A percentile compares a stretch with the other conserved stretches of the same genome.
Conservation (phyloP, 2,888 invertebrate genomes). For the Epistrophella euchroma region DNA sequence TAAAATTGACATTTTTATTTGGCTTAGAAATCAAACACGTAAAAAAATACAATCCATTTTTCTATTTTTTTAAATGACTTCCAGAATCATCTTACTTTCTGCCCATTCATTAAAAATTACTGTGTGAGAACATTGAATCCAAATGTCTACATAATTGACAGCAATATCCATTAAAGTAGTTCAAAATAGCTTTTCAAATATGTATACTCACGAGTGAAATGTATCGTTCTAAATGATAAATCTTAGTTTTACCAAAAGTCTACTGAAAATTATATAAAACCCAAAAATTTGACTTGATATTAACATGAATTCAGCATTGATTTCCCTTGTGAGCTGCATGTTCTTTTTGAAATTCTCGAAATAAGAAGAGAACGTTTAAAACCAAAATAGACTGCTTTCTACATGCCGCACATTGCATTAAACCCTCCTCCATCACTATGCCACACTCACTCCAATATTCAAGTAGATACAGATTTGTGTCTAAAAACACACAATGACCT, state of each 20-base stretch:
- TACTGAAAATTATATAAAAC: not conserved
- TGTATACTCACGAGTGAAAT: no score
- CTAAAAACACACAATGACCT: constrained; percentile 34
- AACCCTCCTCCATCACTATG: not conserved
- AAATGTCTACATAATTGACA: no score
- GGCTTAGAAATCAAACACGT: no score
- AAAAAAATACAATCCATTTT: no score
- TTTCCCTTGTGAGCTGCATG: constrained; percentile 10
- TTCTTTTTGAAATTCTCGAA: constrained; percentile 10
- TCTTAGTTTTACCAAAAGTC: not conserved
- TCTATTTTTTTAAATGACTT: no score
- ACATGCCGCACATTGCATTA: not conserved
- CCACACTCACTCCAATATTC: not conserved
- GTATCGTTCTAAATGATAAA: not conserved
- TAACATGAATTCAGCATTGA: constrained; percentile 6
- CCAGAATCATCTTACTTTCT: no score
- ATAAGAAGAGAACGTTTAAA: constrained; percentile 11
- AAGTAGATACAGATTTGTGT: constrained; percentile 23
- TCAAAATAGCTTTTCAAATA: no score
- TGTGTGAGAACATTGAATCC: no score
- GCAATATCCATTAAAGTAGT: no score
- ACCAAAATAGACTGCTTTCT: not conserved
- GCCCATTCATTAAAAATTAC: no score
- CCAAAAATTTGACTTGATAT: constrained; percentile 1
- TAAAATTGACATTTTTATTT: no score